Evolutionary conservation across 2,797 vertebrate genomes (phyloP), one percentile per base, ranked within the genome.

Genomic region (Pipistrellus nathusii): DNA sequence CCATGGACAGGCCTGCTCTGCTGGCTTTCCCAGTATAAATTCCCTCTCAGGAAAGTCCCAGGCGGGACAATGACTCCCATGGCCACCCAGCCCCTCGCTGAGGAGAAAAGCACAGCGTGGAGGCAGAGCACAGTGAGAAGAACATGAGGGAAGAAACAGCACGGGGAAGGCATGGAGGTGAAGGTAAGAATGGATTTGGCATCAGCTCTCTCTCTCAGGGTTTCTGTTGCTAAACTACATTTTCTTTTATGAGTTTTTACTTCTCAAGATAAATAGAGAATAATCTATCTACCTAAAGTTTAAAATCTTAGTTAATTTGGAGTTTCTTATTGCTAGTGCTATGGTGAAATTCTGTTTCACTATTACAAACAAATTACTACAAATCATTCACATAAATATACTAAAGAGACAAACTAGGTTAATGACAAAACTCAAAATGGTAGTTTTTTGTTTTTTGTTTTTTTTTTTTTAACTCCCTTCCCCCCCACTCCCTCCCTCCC

Each of bases 361-460:
- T 71, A 6, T 71, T 93, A 10, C 1, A 72, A 82, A 59, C 30
- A 57, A 78, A 59, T 72, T 13, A 30, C 21, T 51, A 25, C 44
- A 48, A 38, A 38, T 62, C 21, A 25, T 30, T 68, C 27, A 25
- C 23, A 6, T 84, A 84, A 68, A 35, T 69, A 71, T 69, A 62
- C 59, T 68, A 82, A 86, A 90, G 41, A 82, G 93, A 83, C 62
- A 88, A 81, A 88, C 6, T 10, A 57, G 38, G n/a, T 69, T 30
- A 75, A 69, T 57, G 17, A 38, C 68, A 78, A 68, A 75, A 68
- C 15, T 73, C 27, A 81, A 68, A 75, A 46, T 13, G 83, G 51
- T 23, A 25, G 68, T 8, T 14, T 81, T 57, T 57, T n/a, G n/a
- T n/a, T n/a, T n/a, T n/a, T n/a, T n/a, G n/a, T n/a, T n/a, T n/a